Percentiles rank a stretch among this genome's conserved stretches.
These are phyloP conservation scores for Argyrosomus regius DNA, from an alignment of 2,797 vertebrate species.

Conservation along the genomic window DNA sequence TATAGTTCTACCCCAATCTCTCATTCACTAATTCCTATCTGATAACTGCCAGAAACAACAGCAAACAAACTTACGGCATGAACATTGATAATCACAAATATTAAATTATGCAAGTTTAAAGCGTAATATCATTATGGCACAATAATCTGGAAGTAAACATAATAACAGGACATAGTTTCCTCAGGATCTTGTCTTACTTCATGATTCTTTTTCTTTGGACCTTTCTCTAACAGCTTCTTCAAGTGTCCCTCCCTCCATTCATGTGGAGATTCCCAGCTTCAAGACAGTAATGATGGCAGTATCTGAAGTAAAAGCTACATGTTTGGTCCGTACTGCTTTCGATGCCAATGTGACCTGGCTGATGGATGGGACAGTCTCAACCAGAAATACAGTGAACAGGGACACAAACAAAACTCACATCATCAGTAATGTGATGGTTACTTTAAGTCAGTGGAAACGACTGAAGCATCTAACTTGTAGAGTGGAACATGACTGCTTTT, in stretches of 20 bases:
- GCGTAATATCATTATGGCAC: too few species aligned
- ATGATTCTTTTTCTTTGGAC: not conserved
- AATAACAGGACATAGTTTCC: too few species aligned
- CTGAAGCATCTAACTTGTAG: conserved; percentile 59
- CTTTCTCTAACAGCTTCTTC: not conserved
- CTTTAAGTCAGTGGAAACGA: conserved; percentile 29
- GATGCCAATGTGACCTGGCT: conserved; percentile 59
- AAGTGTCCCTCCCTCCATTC: conserved; percentile 53
- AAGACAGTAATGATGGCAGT: conserved; percentile 19
- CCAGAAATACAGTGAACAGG: fast-evolving
- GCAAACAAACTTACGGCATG: too few species aligned
- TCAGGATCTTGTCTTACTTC: not conserved
- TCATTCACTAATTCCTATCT: too few species aligned
- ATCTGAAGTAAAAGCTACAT: conserved; percentile 41
- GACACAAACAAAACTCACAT: not conserved
- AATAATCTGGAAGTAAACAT: too few species aligned
- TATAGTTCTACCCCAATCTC: too few species aligned
- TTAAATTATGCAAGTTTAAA: too few species aligned
- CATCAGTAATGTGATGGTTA: conserved; percentile 43
- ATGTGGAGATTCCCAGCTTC: conserved; percentile 68
- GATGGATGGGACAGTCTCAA: fast-evolving
- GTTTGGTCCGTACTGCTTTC: conserved; percentile 56
- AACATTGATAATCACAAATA: too few species aligned
- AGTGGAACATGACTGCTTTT: conserved; percentile 75
- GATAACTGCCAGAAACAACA: too few species aligned